Conservation (phyloP, 2,797 vertebrate genomes). For the Denticeps clupeoides region DNA sequence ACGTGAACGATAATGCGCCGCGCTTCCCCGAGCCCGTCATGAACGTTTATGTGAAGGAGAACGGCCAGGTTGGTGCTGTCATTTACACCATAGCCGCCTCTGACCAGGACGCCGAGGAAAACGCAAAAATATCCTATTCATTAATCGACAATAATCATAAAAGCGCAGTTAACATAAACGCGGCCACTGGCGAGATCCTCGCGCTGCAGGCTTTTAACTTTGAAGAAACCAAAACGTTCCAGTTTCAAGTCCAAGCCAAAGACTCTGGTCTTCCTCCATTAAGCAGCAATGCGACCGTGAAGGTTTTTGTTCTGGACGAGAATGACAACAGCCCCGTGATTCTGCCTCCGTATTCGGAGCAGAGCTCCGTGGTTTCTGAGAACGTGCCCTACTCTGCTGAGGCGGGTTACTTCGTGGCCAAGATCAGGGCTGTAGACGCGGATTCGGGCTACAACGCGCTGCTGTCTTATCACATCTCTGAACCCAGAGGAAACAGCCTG, state of each 20-base stretch:
- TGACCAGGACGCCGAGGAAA: constrained; percentile 40
- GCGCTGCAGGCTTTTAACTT: constrained; percentile 36
- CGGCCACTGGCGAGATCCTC: constrained; percentile 34
- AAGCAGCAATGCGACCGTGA: constrained; percentile 29
- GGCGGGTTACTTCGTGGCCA: constrained; percentile 34
- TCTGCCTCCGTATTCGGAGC: constrained; percentile 60
- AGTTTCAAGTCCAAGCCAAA: constrained; percentile 39
- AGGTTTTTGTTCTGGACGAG: constrained; percentile 33
- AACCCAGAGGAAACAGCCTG: constrained; percentile 32
- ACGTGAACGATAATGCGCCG: constrained; percentile 52
- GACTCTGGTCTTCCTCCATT: constrained; percentile 49
- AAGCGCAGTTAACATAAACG: constrained; percentile 30
- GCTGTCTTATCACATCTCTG: constrained; percentile 30
- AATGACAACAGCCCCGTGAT: constrained; percentile 35
- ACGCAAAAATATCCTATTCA: constrained; percentile 36
- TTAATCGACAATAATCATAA: constrained; percentile 18
- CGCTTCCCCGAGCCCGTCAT: constrained; percentile 33
- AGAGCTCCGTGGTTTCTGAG: constrained; percentile 56
- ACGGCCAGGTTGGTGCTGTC: constrained; percentile 37
- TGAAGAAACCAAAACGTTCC: constrained; percentile 31
- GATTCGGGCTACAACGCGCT: constrained; percentile 41
- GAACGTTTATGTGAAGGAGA: constrained; percentile 47
- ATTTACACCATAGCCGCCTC: constrained; percentile 38
- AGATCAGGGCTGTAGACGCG: constrained; percentile 32
- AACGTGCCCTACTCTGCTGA: constrained; percentile 55